Evolutionary conservation across 2,797 vertebrate genomes (phyloP).

Genomic region (Pyrocephalus nanus): DNA sequence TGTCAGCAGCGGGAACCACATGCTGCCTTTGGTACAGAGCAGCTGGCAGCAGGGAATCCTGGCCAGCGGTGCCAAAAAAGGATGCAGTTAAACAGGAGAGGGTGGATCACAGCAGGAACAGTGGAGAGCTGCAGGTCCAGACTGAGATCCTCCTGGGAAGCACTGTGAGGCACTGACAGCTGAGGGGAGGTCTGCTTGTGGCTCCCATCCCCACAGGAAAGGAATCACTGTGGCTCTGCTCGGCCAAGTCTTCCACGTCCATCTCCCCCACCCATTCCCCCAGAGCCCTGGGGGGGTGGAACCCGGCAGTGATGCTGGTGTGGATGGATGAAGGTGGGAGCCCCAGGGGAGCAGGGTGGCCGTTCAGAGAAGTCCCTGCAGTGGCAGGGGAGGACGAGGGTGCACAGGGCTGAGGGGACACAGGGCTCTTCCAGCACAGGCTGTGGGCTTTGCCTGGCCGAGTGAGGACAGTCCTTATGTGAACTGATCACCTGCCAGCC

Average conservation of each 20-base stretch:
- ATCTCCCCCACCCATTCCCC: neutral
- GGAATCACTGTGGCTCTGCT: neutral
- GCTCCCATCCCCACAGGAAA: neutral
- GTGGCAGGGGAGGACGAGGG: rapidly evolving
- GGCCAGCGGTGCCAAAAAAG: neutral
- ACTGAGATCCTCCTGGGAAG: neutral
- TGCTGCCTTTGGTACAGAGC: neutral
- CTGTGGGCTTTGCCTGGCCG: rapidly evolving
- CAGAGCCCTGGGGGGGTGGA: neutral
- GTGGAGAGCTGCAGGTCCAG: neutral
- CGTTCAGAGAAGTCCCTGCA: neutral
- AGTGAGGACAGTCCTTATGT: neutral
- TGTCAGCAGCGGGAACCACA: neutral
- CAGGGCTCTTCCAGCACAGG: rapidly evolving
- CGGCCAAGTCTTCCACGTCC: neutral
- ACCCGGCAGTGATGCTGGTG: neutral
- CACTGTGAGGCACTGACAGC: neutral
- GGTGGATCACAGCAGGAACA: neutral
- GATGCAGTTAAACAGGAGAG: neutral
- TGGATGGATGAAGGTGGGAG: neutral
- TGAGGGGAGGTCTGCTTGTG: neutral
- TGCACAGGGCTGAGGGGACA: rapidly evolving
- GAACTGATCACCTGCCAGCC: neutral
- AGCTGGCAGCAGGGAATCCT: neutral
- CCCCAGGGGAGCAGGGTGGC: neutral